These are phyloP conservation scores for Petrocephalus schoutedeni DNA, from an alignment of 2,797 vertebrate genomes.

Conservation along the genomic window DNA sequence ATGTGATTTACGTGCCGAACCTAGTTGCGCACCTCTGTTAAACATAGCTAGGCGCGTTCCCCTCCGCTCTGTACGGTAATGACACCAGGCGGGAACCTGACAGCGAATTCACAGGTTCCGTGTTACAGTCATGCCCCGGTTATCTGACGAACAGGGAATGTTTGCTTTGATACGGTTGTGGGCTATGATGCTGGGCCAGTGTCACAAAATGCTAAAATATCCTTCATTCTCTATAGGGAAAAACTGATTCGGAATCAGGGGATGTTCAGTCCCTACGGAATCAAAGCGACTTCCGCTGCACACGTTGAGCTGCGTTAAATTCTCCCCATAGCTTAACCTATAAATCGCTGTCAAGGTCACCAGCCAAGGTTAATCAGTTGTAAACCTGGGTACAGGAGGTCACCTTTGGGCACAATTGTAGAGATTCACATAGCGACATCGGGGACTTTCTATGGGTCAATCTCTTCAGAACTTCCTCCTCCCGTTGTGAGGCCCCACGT, in stretches of 20 bases:
- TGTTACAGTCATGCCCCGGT: slow-evolving; percentile 47
- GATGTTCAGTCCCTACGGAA: neutral
- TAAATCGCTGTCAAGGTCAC: neutral
- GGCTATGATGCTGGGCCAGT: slow-evolving; percentile 25
- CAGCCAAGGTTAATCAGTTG: neutral
- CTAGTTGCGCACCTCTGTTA: slow-evolving; percentile 51
- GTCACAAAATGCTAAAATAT: slow-evolving; percentile 40
- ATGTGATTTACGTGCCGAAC: slow-evolving; percentile 56
- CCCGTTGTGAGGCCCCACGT: neutral
- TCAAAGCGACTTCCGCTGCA: too few relatives aligned
- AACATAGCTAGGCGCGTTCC: slow-evolving; percentile 38
- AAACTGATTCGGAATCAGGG: neutral
- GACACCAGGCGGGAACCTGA: slow-evolving; percentile 47
- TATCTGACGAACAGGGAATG: slow-evolving; percentile 39
- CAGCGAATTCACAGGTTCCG: slow-evolving; percentile 47
- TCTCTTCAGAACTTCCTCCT: neutral
- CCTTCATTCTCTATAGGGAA: neutral
- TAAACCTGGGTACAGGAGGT: neutral
- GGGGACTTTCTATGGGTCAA: neutral
- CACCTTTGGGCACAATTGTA: neutral
- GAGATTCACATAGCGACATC: neutral
- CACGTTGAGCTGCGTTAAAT: neutral
- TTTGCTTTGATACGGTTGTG: slow-evolving; percentile 26
- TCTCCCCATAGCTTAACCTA: neutral
- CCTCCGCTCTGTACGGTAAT: slow-evolving; percentile 51